Percentiles rank a stretch among this genome's conserved stretches.
Conservation (phyloP, 2,113 vertebrate genomes). For the Dendrocopos noguchii region DNA sequence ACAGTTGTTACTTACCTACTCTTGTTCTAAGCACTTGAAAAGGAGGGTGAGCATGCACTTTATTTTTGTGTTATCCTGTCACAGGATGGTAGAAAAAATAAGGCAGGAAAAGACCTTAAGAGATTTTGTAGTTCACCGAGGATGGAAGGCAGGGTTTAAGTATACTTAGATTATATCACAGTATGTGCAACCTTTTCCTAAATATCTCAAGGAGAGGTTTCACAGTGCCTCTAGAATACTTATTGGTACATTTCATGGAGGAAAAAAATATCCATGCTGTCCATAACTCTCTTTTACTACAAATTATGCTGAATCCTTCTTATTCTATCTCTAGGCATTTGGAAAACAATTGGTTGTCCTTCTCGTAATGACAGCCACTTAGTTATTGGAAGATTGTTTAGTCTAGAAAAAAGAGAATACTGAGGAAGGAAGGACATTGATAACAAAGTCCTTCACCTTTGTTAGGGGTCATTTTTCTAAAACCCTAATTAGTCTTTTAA, state of each 20-base stretch:
- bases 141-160: background rate
- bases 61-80: background rate
- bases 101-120: background rate
- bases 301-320: background rate
- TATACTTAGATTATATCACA: background rate
- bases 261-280: background rate
- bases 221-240: background rate
- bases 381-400: background rate
- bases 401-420: no score
- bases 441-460: constrained; percentile 1
- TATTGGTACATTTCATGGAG: background rate
- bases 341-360: background rate
- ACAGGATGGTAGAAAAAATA: background rate
- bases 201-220: background rate
- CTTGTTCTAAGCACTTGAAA: background rate
- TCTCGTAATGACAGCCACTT: background rate
- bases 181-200: background rate
- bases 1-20: background rate
- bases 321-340: background rate
- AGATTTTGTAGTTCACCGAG: background rate
- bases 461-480: background rate
- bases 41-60: background rate
- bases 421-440: no score
- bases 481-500: background rate
- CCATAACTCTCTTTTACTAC: background rate